Evolutionary conservation across 2,113 vertebrate genomes (phyloP).

Genomic region (Cyphomyrus plagiostoma): DNA sequence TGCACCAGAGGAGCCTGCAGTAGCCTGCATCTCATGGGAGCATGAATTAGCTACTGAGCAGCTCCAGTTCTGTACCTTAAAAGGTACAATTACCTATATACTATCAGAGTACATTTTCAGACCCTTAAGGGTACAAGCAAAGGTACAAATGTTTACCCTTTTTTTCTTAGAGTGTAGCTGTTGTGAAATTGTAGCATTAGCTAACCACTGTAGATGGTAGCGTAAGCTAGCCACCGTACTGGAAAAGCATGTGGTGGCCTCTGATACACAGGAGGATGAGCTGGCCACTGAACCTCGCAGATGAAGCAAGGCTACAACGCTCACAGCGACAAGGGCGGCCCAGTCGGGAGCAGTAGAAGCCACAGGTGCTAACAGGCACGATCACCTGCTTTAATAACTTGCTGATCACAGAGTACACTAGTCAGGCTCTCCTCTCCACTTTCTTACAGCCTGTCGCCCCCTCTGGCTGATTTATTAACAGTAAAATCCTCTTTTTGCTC

Average conservation of each 20-base stretch:
- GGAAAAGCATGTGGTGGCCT: neutral
- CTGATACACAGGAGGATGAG: neutral
- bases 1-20: neutral
- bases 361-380: neutral
- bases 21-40: neutral
- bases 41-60: neutral
- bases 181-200: neutral
- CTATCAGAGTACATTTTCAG: too few species aligned
- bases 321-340: too few species aligned
- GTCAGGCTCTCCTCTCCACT: neutral
- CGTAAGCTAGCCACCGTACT: neutral
- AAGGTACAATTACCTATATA: too few species aligned
- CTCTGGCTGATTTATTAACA: slow-evolving; percentile 4
- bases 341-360: neutral
- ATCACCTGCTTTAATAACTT: neutral
- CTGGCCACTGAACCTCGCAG: neutral
- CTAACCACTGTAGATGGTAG: neutral
- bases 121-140: too few species aligned
- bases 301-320: neutral
- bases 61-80: too few species aligned
- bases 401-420: neutral
- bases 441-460: neutral
- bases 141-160: too few species aligned
- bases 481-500: slow-evolving; percentile 9
- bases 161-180: neutral